phyloP scores from a whole-genome alignment of 2,888 invertebrate genomes.

The Hemaris fuciformis region DNA sequence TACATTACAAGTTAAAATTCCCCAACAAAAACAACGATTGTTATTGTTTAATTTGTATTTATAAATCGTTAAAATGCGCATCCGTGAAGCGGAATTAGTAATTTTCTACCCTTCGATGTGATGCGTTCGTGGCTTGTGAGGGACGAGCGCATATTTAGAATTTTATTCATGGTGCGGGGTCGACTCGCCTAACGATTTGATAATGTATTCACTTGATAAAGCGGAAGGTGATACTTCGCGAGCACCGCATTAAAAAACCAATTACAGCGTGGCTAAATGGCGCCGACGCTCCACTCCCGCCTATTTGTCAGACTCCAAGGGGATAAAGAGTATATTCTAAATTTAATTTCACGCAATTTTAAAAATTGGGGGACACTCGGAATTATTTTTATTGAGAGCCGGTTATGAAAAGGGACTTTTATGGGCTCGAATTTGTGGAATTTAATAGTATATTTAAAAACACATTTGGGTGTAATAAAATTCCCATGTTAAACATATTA shows the following conservation, averaged over 20 bases:
- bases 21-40: conserved; percentile 46
- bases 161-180: conserved; percentile 73
- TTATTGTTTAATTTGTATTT: conserved; percentile 66
- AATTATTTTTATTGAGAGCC: conserved; percentile 68
- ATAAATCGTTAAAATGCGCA: conserved; percentile 68
- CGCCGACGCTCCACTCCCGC: conserved; percentile 64
- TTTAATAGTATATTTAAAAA: conserved; percentile 6
- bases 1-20: conserved; percentile 15
- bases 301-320: conserved; percentile 79
- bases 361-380: conserved; percentile 69
- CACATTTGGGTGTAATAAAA: neutral
- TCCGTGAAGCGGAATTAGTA: conserved; percentile 60
- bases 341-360: conserved; percentile 82
- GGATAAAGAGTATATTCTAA: conserved; percentile 78
- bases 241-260: conserved; percentile 80
- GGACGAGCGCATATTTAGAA: conserved; percentile 66
- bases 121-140: conserved; percentile 45
- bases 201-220: conserved; percentile 82
- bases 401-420: conserved; percentile 57
- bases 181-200: conserved; percentile 77
- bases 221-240: conserved; percentile 78
- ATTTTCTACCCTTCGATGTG: conserved; percentile 64
- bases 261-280: conserved; percentile 80
- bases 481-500: neutral
- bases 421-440: conserved; percentile 19